Evolutionary conservation across 2,888 invertebrate genomes (phyloP).

Genomic region (Parthenolecanium corni): DNA sequence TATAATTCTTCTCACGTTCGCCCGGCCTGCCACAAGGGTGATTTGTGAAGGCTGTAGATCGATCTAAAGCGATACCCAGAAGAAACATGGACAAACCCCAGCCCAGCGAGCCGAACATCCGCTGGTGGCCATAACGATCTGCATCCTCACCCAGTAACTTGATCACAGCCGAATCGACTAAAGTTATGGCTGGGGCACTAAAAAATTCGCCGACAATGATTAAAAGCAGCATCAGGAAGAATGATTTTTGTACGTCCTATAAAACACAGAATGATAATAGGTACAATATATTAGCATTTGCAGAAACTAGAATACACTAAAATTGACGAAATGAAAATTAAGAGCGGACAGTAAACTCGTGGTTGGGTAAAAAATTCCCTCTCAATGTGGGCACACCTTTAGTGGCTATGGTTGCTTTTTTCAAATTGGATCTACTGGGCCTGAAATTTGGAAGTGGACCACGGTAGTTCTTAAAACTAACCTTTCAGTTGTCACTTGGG

Average conservation of each 20-base stretch:
- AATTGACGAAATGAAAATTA: too few relatives aligned
- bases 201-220: slow-evolving; percentile 97
- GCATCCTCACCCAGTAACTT: slow-evolving; percentile 79
- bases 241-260: slow-evolving; percentile 86
- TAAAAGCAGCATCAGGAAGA: slow-evolving; percentile 81
- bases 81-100: slow-evolving; percentile 99
- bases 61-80: slow-evolving; percentile 90
- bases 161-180: slow-evolving; percentile 86
- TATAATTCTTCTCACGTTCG: slow-evolving; percentile 90
- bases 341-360: too few relatives aligned
- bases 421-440: too few relatives aligned
- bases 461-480: too few relatives aligned
- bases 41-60: slow-evolving; percentile 87
- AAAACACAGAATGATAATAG: too few relatives aligned
- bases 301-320: too few relatives aligned
- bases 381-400: too few relatives aligned
- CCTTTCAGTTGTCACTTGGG: too few relatives aligned
- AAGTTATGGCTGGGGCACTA: slow-evolving; percentile 86
- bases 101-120: slow-evolving; percentile 95
- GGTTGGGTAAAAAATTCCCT: too few relatives aligned
- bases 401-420: too few relatives aligned
- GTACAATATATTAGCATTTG: too few relatives aligned
- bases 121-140: slow-evolving; percentile 84
- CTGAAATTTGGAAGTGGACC: too few relatives aligned
- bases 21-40: slow-evolving; percentile 79